Conservation (phyloP, 2,797 vertebrate genomes). For the Intellagama lesueurii region DNA sequence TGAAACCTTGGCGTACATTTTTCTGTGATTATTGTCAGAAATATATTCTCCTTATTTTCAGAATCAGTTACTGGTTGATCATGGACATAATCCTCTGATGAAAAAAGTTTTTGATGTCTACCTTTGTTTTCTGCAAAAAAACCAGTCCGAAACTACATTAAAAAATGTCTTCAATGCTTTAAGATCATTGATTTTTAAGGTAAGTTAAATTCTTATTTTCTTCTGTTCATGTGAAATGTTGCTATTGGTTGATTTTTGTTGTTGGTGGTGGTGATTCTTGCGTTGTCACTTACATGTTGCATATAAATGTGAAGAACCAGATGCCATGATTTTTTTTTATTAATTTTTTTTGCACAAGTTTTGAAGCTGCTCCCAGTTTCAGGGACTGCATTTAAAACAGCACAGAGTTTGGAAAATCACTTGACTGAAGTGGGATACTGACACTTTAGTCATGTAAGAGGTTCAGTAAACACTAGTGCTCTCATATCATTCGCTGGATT, state of each 20-base stretch:
- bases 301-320: not conserved
- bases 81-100: conserved; percentile 97
- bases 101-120: conserved; percentile 98
- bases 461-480: not conserved
- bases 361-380: not conserved
- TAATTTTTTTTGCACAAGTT: not conserved
- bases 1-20: not conserved
- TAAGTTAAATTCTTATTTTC: conserved; percentile 65
- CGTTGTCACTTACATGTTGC: not conserved
- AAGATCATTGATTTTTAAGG: conserved; percentile 94
- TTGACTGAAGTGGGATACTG: not conserved
- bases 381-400: not conserved
- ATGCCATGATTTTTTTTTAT: too few relatives aligned
- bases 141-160: conserved; percentile 93
- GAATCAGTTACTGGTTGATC: conserved; percentile 92
- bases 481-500: not conserved
- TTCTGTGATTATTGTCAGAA: not conserved
- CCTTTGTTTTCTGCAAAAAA: conserved; percentile 95
- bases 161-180: conserved; percentile 95
- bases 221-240: too few relatives aligned
- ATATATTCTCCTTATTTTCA: conserved; percentile 67
- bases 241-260: too few relatives aligned
- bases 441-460: not conserved
- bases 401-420: not conserved
- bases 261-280: not conserved